These are phyloP conservation scores for Macaca mulatta DNA, from an alignment of 2,113 vertebrate species.

Conservation along the genomic window DNA sequence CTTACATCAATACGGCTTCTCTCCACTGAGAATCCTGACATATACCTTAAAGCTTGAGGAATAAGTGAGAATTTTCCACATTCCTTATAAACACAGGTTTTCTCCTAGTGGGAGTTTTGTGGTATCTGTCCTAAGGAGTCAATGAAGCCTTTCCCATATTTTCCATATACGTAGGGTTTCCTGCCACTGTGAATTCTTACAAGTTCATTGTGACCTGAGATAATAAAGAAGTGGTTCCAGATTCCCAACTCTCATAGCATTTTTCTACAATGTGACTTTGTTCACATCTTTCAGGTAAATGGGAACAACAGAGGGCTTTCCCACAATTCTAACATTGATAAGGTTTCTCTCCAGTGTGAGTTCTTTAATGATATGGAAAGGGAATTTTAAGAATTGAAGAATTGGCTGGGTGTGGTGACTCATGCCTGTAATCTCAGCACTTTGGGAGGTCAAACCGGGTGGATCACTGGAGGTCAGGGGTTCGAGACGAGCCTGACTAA, in stretches of 20 bases:
- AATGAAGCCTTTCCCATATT: background rate
- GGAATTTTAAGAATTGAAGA: background rate
- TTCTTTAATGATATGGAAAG: background rate
- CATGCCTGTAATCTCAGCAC: background rate
- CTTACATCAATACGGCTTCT: background rate
- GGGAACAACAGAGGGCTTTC: background rate
- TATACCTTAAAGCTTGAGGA: background rate
- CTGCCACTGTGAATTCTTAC: background rate
- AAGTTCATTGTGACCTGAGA: background rate
- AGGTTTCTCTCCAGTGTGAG: background rate
- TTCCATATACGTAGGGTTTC: background rate
- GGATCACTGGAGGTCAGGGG: background rate
- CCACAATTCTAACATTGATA: background rate
- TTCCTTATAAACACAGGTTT: background rate
- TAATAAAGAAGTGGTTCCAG: background rate
- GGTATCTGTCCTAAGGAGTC: background rate
- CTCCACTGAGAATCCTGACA: background rate
- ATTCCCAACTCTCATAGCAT: background rate
- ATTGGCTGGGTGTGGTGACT: background rate
- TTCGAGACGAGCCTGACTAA: fast-evolving
- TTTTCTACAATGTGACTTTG: background rate
- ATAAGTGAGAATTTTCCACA: background rate
- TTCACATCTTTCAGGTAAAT: background rate
- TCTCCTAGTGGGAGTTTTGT: background rate
- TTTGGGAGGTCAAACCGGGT: background rate